phyloP scores from a whole-genome alignment of 2,797 vertebrate species.

The Onychomys leucogaster region DNA sequence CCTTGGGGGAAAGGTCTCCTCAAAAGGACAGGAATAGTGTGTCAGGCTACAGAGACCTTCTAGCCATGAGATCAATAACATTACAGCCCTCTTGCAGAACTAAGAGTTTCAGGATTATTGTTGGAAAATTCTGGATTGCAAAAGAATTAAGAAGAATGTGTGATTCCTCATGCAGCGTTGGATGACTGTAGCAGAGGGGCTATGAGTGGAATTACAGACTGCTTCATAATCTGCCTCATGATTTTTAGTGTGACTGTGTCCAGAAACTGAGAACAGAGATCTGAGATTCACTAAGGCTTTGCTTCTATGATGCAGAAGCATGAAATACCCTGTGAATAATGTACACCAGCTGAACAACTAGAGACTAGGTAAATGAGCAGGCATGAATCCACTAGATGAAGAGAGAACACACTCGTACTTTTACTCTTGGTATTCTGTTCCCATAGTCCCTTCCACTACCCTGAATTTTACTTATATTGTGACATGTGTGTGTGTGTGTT shows the following conservation, averaged over 20 bases:
- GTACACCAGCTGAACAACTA: neutral
- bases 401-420: neutral
- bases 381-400: neutral
- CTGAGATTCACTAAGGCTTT: neutral
- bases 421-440: too few species aligned
- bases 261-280: neutral
- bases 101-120: neutral
- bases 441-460: neutral
- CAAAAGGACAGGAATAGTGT: neutral
- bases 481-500: neutral
- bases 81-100: neutral
- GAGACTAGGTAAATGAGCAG: neutral
- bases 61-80: neutral
- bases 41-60: neutral
- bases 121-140: neutral
- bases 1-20: neutral
- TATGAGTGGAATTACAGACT: neutral
- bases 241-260: neutral
- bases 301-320: neutral
- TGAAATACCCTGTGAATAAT: neutral
- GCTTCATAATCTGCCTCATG: neutral
- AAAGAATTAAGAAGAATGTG: neutral
- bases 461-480: conserved; percentile 35
- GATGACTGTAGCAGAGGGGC: neutral
- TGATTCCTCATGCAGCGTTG: neutral